phyloP scores from a whole-genome alignment of 2,888 invertebrate genomes.

The Apamea sordens region DNA sequence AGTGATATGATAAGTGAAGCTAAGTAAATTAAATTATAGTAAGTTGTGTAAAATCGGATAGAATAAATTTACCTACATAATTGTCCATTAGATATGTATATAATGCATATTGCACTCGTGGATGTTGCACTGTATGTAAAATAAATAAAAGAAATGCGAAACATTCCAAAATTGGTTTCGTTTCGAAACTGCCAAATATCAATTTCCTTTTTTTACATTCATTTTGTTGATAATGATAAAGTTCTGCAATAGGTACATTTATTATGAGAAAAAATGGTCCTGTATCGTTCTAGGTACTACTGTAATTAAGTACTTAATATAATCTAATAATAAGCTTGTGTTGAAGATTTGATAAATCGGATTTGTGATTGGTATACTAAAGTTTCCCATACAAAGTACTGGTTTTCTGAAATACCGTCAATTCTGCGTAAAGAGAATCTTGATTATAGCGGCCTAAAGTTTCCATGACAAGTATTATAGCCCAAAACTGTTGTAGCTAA shows the following conservation, averaged over 20 bases:
- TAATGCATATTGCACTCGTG: not conserved
- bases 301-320: not conserved
- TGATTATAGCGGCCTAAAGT: not conserved
- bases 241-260: not conserved
- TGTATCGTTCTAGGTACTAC: not conserved
- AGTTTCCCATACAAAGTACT: not conserved
- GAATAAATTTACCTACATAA: not conserved
- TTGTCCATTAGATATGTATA: not conserved
- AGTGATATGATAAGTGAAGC: not conserved
- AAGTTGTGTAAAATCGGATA: not conserved
- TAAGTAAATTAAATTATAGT: not conserved
- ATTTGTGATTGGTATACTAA: not conserved
- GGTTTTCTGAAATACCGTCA: not conserved
- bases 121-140: not conserved
- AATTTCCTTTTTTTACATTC: not conserved
- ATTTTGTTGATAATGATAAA: not conserved
- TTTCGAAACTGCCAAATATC: not conserved
- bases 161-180: constrained; percentile 4
- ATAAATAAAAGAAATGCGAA: not conserved
- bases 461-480: not conserved
- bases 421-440: not conserved
- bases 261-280: not conserved
- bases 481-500: not conserved
- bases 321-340: not conserved
- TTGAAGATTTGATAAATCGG: not conserved